Base-by-base conservation (phyloP, 2,888 invertebrate species). In the Microdon myrmicae region DNA sequence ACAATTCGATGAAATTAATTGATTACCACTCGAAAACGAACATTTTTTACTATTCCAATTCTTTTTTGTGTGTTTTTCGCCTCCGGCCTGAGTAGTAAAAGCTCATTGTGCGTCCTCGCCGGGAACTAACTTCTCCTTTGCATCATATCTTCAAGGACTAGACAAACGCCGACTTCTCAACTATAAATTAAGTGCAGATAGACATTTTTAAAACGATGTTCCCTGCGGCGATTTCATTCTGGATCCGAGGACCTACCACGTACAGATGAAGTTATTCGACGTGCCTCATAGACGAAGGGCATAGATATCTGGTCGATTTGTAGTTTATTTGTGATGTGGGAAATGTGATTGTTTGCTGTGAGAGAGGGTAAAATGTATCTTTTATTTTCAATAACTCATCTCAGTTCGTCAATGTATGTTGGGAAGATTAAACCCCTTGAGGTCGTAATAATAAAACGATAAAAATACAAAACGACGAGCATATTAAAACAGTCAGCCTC, bases 141-240 rank as follows among this genome's bases (percentile, higher is more conserved):
- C 25, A 44, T 48, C 43, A 61, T 48, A 55, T 55, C 55, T 49
- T 34, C 44, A 38, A 54, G 48, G 14, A 19, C 31, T 41, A 16
- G 25, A 34, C 28, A 56, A 44, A 34, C 16, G 43, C 35, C 35
- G 31, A 43, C 37, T 43, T 22, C 4, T 8, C 44, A 49, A 32
- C 48, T 34, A 49, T 55, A 61, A 61, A 49, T 55, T 39, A 49
- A 43, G 43, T 48, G 38, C 48, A 55, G 55, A 44, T 61, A 44
- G 60, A 61, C 55, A 20, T 61, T 37, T 13, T 58, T 45, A 45
- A 39, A 58, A 45, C 34, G 35, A 39, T 25, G 31, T 20, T 41
- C 59, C 58, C 53, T 45, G 58, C 16, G 58, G 59, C 53, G 34
- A 31, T 39, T 38, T n/a, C n/a, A 14, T 43, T 22, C 4, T 13